Evolutionary conservation across 2,113 vertebrate species (phyloP).

Genomic region (Delphinapterus leucas): DNA sequence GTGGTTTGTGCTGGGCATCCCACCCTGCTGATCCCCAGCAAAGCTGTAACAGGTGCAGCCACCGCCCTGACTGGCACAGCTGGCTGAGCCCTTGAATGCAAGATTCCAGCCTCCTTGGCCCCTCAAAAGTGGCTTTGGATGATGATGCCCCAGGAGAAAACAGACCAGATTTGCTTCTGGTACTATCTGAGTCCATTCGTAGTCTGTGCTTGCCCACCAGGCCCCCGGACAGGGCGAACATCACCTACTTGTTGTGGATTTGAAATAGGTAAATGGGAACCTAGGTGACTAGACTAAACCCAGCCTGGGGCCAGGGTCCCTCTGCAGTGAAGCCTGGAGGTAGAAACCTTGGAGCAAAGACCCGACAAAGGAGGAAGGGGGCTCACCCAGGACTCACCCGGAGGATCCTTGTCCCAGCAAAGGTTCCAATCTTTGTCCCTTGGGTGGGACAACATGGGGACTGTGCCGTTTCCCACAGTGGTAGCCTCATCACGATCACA

Average conservation of each 20-base stretch:
- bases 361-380: not conserved
- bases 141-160: not conserved
- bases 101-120: not conserved
- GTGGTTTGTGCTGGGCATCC: not conserved
- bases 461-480: not conserved
- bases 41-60: not conserved
- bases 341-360: not conserved
- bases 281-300: not conserved
- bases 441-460: not conserved
- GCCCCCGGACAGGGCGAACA: not conserved
- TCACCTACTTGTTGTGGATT: not conserved
- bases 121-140: not conserved
- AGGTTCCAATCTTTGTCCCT: not conserved
- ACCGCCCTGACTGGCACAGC: no score
- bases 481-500: not conserved
- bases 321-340: not conserved
- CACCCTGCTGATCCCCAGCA: not conserved
- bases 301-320: not conserved
- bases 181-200: not conserved
- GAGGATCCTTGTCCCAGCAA: not conserved
- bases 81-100: not conserved
- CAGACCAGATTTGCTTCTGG: not conserved
- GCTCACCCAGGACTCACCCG: not conserved
- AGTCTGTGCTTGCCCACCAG: not conserved
- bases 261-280: not conserved